Base-by-base conservation (phyloP, 2,797 vertebrate species). In the Falco concolor region DNA sequence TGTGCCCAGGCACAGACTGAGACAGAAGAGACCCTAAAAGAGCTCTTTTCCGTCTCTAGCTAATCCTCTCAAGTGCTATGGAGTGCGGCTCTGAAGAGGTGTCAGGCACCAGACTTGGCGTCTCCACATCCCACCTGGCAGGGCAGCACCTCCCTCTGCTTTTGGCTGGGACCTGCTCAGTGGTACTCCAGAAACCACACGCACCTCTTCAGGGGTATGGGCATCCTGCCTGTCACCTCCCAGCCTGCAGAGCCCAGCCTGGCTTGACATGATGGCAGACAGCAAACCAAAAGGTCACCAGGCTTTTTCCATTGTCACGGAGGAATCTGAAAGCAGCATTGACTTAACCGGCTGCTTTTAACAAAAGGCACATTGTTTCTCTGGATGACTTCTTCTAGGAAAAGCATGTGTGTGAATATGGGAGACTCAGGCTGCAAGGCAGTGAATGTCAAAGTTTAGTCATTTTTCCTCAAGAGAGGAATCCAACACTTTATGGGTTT, bases 321-420 rank as follows among this genome's bases (percentile, higher is more conserved):
- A 44, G 25, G 73, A 89, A 32, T 45, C 82, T 94, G 90, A 93
- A 93, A 91, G 86, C 61, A 38, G 57, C 82, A 45, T 90, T 45
- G 53, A 67, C 67, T 79, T 53, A 84, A 60, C 47, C 0, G 4
- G 3, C 47, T 59, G 52, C 85, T 83, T 45, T 74, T 70, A 76
- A 98, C 97, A 98, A 95, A 94, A 86, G 80, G 57, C 69, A 74
- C 52, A 10, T 92, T 98, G 97, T 98, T 95, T 57, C 65, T 36
- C 88, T 32, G 75, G 25, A 34, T 67, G 50, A 42, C 84, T 94
- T 93, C 69, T 81, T 89, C 92, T 92, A 90, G 67, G 45, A 90
- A 91, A 89, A 86, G 64, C 56, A 40, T 54, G 47, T 53, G 53
- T 60, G 80, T 56, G 30, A 76, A 69, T 56, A 83, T 96, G 77